Conservation (phyloP, 1,140 invertebrate species). For the Theocolax elegans region DNA sequence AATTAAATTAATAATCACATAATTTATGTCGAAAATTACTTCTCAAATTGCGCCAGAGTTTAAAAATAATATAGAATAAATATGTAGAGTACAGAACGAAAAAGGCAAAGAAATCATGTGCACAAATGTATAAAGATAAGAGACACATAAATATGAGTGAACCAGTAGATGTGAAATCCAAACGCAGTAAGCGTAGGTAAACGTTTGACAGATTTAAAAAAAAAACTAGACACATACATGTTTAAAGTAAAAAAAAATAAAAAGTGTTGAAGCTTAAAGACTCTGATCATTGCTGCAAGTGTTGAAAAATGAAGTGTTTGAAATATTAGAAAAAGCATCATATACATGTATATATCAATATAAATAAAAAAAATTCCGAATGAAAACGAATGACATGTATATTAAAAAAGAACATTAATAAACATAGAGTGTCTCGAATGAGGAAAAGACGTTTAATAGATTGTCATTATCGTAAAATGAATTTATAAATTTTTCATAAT, state of each 20-base stretch:
- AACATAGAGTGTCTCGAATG: conserved; percentile 23
- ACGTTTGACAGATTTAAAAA: conserved; percentile 18
- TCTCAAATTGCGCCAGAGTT: neutral
- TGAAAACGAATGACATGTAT: neutral
- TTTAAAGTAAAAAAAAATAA: neutral
- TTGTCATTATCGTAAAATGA: conserved; percentile 3
- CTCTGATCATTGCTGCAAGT: conserved; percentile 20
- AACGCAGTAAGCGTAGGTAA: conserved; percentile 29
- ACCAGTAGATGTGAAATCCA: conserved; percentile 23
- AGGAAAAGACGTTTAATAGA: neutral
- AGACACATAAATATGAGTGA: conserved; percentile 28
- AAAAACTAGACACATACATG: conserved; percentile 20
- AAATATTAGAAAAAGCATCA: conserved; percentile 18
- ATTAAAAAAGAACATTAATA: neutral
- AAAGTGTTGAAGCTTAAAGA: conserved; percentile 23
- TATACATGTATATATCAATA: neutral
- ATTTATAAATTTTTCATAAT: conserved; percentile 6
- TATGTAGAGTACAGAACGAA: conserved; percentile 21
- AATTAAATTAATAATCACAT: too few relatives aligned
- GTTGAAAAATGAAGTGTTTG: conserved; percentile 17
- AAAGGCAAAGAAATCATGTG: conserved; percentile 14
- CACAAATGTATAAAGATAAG: conserved; percentile 19
- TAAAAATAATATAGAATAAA: neutral
- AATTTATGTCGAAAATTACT: too few relatives aligned
- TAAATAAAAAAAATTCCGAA: neutral